Conservation (phyloP, 2,797 vertebrate species). For the Labroides dimidiatus region DNA sequence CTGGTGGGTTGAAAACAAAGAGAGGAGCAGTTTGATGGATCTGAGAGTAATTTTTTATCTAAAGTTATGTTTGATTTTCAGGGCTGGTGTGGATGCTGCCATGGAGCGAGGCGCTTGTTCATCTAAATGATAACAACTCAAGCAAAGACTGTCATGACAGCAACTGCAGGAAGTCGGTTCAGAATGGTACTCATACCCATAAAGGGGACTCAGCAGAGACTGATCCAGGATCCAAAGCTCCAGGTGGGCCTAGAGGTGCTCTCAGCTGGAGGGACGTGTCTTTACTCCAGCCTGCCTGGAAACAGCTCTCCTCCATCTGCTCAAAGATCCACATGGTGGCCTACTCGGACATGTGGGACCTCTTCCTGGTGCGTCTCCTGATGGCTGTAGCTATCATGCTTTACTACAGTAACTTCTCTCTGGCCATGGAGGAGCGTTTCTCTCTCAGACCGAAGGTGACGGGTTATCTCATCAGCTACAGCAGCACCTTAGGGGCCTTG, state of each 20-base stretch:
- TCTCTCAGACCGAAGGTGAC: constrained; percentile 88
- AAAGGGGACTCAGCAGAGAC: constrained; percentile 21
- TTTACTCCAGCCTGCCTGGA: constrained; percentile 77
- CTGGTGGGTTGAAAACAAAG: constrained; percentile 78
- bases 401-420: constrained; percentile 94
- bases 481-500: constrained; percentile 91
- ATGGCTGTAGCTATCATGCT: constrained; percentile 94
- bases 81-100: constrained; percentile 93
- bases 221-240: background rate
- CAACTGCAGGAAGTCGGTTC: constrained; percentile 48
- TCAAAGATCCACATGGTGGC: constrained; percentile 85
- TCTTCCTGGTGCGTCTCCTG: constrained; percentile 91
- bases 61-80: constrained; percentile 57
- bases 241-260: constrained; percentile 8
- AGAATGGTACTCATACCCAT: constrained; percentile 65
- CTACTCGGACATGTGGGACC: constrained; percentile 91
- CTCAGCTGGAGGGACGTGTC: constrained; percentile 55
- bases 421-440: constrained; percentile 96
- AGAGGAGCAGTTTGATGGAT: background rate
- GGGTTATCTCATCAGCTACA: constrained; percentile 93
- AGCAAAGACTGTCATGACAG: constrained; percentile 48
- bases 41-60: background rate
- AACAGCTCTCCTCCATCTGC: constrained; percentile 82
- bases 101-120: constrained; percentile 78
- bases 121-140: constrained; percentile 44